Percentiles rank a stretch among this genome's conserved stretches.
Conservation (phyloP, 2,888 invertebrate species). For the Trissolcus brochymenae region DNA sequence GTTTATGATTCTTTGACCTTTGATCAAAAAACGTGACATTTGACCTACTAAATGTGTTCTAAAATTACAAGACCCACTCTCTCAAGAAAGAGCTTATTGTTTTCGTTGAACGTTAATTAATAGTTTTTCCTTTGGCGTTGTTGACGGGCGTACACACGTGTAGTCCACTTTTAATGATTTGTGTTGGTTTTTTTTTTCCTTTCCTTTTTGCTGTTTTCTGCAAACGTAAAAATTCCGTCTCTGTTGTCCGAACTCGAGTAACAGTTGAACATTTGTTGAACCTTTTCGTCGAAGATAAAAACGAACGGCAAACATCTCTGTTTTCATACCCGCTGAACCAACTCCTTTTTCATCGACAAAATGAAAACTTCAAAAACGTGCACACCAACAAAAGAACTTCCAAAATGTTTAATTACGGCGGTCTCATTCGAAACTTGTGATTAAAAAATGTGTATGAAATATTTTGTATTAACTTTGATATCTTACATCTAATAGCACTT, state of each 20-base stretch:
- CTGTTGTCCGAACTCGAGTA: constrained; percentile 8
- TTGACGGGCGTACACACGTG: constrained; percentile 9
- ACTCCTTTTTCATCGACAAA: no score
- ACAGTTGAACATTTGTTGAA: constrained; percentile 2
- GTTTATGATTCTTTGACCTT: constrained; percentile 3
- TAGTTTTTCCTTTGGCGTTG: constrained; percentile 26
- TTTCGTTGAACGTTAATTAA: constrained; percentile 38
- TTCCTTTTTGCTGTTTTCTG: neutral
- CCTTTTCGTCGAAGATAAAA: constrained; percentile 7
- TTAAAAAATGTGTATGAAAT: no score
- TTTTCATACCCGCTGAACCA: no score
- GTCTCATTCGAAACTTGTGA: no score
- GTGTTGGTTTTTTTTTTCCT: constrained; percentile 1
- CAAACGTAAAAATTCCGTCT: constrained; percentile 22
- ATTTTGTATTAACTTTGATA: no score
- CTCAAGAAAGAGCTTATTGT: constrained; percentile 16
- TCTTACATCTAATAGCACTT: no score
- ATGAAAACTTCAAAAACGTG: no score
- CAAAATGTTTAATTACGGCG: no score
- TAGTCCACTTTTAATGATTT: constrained; percentile 26
- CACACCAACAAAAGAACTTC: no score
- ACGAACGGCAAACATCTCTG: neutral
- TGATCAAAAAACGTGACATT: constrained; percentile 8
- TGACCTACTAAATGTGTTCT: neutral
- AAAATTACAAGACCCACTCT: neutral